These are phyloP conservation scores for Melanaphis sacchari DNA, from an alignment of 1,140 invertebrate species.

Conservation along the genomic window DNA sequence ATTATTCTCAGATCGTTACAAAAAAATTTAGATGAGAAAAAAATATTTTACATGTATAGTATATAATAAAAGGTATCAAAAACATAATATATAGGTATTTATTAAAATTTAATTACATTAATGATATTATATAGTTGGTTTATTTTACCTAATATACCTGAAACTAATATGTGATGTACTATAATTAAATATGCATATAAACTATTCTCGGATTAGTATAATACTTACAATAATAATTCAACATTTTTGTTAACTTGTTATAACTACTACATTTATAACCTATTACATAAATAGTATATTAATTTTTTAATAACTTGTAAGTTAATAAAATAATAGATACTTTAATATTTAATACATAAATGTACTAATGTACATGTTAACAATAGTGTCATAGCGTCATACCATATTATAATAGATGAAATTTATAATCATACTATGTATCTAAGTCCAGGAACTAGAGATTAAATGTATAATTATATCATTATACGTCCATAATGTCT, in stretches of 20 bases:
- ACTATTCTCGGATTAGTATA: neutral
- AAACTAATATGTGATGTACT: neutral
- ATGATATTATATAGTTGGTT: neutral
- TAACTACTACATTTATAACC: neutral
- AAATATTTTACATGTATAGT: no score
- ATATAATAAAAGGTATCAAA: no score
- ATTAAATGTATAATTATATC: neutral
- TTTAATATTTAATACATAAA: neutral
- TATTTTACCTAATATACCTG: neutral
- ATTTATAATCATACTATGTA: neutral
- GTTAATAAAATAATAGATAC: neutral
- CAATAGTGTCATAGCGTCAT: neutral
- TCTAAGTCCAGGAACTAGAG: neutral
- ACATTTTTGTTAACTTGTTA: neutral
- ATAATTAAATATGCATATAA: neutral
- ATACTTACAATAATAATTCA: neutral
- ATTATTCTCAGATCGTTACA: no score
- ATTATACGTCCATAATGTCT: neutral
- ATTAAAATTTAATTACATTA: slow-evolving; percentile 2
- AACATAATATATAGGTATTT: neutral
- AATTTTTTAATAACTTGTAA: neutral
- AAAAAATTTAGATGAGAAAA: no score
- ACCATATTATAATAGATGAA: no score
- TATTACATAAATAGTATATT: neutral
- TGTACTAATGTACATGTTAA: neutral